These are phyloP conservation scores for Xenops minutus DNA, from an alignment of 2,797 vertebrate genomes.

Conservation along the genomic window DNA sequence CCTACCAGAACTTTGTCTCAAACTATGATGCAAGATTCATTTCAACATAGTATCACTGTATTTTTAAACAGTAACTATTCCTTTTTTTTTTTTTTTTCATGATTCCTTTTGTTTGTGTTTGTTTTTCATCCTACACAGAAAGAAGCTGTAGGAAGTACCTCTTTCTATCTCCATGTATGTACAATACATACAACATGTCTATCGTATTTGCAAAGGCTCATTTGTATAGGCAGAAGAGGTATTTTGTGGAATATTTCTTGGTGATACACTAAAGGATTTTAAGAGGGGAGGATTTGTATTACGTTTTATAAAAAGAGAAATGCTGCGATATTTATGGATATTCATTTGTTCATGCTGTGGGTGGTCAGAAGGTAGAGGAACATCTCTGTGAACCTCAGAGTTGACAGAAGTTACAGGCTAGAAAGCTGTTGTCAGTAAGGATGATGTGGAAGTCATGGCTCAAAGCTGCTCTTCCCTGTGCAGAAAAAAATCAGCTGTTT, in stretches of 20 bases:
- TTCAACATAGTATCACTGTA: not conserved
- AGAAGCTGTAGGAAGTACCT: not conserved
- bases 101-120: not conserved
- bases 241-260: not conserved
- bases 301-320: slow-evolving; percentile 18
- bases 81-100: not conserved
- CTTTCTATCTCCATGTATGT: not conserved
- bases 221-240: not conserved
- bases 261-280: not conserved
- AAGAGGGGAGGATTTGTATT: not conserved
- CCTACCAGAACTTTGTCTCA: not conserved
- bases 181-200: not conserved
- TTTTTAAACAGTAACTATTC: not conserved
- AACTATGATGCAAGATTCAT: not conserved
- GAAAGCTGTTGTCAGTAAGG: not conserved
- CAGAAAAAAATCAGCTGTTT: not conserved
- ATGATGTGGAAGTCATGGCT: not conserved
- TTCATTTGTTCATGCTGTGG: slow-evolving; percentile 3
- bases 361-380: not conserved
- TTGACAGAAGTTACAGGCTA: not conserved
- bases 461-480: not conserved
- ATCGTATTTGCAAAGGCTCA: not conserved
- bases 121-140: not conserved
- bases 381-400: not conserved
- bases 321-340: not conserved